Conservation (phyloP, 2,113 vertebrate species). For the Mobula birostris region DNA sequence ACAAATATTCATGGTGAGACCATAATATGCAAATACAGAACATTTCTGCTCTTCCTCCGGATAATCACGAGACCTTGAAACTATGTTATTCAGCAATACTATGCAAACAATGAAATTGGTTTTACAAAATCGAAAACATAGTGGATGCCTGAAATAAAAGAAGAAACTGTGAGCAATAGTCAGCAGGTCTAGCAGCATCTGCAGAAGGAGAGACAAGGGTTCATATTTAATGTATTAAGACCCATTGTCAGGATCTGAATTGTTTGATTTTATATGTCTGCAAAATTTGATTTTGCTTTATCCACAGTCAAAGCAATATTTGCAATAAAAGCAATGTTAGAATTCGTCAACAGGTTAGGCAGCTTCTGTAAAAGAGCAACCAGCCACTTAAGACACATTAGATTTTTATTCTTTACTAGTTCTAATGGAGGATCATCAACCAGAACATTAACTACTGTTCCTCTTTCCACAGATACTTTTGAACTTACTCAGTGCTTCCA, state of each 20-base stretch:
- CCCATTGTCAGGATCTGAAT: background rate
- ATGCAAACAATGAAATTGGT: background rate
- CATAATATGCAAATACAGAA: conserved; percentile 46
- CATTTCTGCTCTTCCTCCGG: conserved; percentile 54
- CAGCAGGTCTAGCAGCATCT: background rate
- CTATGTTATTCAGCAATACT: background rate
- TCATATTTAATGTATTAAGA: too few species aligned
- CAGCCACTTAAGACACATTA: too few species aligned
- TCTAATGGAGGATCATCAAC: too few species aligned
- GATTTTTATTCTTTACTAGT: too few species aligned
- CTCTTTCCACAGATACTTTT: too few species aligned
- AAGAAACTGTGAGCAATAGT: background rate
- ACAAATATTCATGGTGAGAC: conserved; percentile 43
- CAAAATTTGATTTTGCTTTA: background rate
- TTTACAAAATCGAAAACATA: background rate
- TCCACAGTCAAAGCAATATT: background rate
- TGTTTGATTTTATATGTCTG: too few species aligned
- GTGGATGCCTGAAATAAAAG: background rate
- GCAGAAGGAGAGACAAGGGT: too few species aligned
- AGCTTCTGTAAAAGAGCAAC: too few species aligned
- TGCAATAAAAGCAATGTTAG: background rate
- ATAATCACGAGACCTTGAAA: conserved; percentile 41
- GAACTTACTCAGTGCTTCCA: too few species aligned
- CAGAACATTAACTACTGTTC: too few species aligned
- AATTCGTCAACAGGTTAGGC: too few species aligned